phyloP scores from a whole-genome alignment of 2,797 vertebrate genomes.

The Falco peregrinus region DNA sequence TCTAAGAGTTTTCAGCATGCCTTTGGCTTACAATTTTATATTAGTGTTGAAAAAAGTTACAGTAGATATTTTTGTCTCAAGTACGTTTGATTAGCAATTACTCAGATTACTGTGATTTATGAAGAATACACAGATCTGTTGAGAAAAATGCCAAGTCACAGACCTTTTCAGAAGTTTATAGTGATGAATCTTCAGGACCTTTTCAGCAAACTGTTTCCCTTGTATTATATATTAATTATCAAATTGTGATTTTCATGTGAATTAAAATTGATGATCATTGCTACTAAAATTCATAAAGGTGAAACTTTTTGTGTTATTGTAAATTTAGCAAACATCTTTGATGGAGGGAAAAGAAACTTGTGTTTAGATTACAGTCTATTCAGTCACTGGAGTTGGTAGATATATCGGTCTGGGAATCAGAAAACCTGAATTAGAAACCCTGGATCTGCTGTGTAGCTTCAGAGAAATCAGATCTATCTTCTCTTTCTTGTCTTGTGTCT shows the following conservation, averaged over 20 bases:
- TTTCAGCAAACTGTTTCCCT: not conserved
- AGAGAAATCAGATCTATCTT: not conserved
- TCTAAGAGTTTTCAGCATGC: not conserved
- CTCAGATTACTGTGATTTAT: not conserved
- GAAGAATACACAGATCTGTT: not conserved
- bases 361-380: not conserved
- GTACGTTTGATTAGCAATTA: not conserved
- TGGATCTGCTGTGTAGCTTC: not conserved
- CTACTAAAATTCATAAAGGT: not conserved
- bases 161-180: not conserved
- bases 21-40: not conserved
- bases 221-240: not conserved
- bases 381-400: not conserved
- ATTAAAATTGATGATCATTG: not conserved
- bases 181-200: not conserved
- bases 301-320: not conserved
- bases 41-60: not conserved
- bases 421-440: not conserved
- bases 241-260: not conserved
- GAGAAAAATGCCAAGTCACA: not conserved
- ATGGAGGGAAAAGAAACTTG: not conserved
- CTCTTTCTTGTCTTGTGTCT: not conserved
- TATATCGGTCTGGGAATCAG: not conserved
- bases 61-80: not conserved
- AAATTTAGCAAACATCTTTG: not conserved